These are phyloP conservation scores for Hippocampus zosterae DNA, from an alignment of 2,113 vertebrate genomes.

Conservation along the genomic window DNA sequence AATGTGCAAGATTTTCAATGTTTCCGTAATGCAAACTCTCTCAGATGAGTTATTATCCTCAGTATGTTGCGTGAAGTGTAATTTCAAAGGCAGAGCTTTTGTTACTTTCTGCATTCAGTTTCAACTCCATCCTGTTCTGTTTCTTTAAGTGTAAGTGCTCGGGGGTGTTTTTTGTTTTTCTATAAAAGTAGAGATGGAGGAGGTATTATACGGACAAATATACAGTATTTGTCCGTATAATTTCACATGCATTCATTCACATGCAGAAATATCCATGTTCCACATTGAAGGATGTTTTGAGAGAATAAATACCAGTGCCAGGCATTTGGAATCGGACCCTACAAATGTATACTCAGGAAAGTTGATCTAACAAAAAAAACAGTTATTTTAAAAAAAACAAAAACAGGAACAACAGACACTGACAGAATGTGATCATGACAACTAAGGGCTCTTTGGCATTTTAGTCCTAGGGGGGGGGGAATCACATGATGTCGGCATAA, in stretches of 20 bases:
- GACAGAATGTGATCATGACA: no score
- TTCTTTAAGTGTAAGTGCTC: neutral
- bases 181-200: conserved; percentile 11
- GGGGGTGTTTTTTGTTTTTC: neutral
- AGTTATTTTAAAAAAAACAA: no score
- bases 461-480: neutral
- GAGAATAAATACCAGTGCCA: neutral
- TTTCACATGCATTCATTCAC: neutral
- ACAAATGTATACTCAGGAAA: no score
- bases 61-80: neutral
- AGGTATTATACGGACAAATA: neutral
- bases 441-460: neutral
- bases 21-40: conserved; percentile 5
- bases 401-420: no score
- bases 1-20: neutral
- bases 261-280: neutral
- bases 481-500: neutral
- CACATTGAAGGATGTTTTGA: neutral
- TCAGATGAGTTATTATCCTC: neutral
- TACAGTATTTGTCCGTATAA: no score
- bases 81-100: neutral
- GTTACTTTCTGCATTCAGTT: neutral
- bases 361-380: no score
- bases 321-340: no score
- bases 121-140: conserved; percentile 3